Base-by-base conservation (phyloP, 1,140 invertebrate species). In the Drosophila arawakana region DNA sequence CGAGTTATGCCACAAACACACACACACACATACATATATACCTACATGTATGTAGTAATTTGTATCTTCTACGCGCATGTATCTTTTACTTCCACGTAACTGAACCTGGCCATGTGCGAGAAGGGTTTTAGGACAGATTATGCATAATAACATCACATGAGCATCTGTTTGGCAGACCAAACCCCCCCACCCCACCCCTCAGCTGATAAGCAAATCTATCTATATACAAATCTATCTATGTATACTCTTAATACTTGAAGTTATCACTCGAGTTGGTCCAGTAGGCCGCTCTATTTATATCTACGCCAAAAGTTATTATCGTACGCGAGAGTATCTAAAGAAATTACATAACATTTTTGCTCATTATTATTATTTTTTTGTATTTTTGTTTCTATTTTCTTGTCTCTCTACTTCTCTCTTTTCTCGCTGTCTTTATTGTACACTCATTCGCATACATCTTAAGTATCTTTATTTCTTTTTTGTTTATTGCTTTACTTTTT, bases 81-180 rank as follows among this genome's bases (percentile, higher is more conserved):
- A 74, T 78, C 72, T 90, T 68, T 89, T 78, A 81, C 81, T 89
- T 90, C 85, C 81, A 89, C 85, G 73, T 85, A 81, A 78, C 81
- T 81, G 84, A 76, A 90, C 69, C 86, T 78, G 88, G 55, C 80
- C 76, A 73, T 80, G 74, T 85, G 72, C 70, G 65, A 67, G 15
- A 39, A 57, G 73, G 73, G 68, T 49, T 70, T 63, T 70, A 59
- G 47, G 43, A 65, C 44, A 25, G 57, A 59, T 30, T n/a, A 52
- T 30, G 21, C 21, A 49, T 61, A 49, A 65, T 55, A 30, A 43
- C 37, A 63, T 63, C 61, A 54, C 61, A 63, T 63, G 49, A 52
- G 37, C 72, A 70, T 74, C 34, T 74, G 63, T 21, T 60, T 13
- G 43, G 50, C 13, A 30, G 30, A n/a, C 2, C 35, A 15, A 7